phyloP scores from a whole-genome alignment of 2,113 vertebrate genomes.

The Acrocephalus arundinaceus region DNA sequence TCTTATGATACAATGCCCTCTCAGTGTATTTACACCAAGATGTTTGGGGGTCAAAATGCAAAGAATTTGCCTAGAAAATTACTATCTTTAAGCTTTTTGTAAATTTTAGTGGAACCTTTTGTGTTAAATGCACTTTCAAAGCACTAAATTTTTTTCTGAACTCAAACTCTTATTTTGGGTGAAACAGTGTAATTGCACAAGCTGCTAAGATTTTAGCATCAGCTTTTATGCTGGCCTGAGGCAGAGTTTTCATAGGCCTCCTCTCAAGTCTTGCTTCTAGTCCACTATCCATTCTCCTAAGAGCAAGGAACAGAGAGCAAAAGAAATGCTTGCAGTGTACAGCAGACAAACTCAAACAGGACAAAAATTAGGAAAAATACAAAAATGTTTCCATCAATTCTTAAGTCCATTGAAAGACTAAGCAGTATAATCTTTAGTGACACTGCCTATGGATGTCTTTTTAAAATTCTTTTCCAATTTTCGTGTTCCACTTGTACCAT shows the following conservation, averaged over 20 bases:
- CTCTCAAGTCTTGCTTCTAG: neutral
- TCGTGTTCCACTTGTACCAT: neutral
- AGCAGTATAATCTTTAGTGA: neutral
- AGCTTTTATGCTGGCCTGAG: neutral
- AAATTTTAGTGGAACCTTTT: neutral
- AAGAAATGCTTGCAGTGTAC: neutral
- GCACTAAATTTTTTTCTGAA: neutral
- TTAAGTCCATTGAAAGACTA: neutral
- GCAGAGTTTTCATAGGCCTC: neutral
- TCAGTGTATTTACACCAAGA: neutral
- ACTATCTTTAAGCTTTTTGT: neutral
- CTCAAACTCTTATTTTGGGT: neutral
- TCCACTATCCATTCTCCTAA: neutral
- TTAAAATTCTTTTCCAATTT: neutral
- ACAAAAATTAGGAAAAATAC: neutral
- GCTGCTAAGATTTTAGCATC: neutral
- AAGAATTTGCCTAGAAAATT: neutral
- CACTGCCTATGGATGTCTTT: neutral
- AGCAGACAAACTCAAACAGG: neutral
- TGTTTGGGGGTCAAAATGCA: neutral
- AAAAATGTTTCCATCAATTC: neutral
- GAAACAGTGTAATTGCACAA: neutral
- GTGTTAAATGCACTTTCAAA: neutral
- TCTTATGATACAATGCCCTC: neutral
- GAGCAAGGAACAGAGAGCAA: neutral